Percentiles rank a stretch among this genome's conserved stretches.
These are phyloP conservation scores for Nyctereutes procyonoides DNA, from an alignment of 2,113 vertebrate genomes.

Conservation along the genomic window DNA sequence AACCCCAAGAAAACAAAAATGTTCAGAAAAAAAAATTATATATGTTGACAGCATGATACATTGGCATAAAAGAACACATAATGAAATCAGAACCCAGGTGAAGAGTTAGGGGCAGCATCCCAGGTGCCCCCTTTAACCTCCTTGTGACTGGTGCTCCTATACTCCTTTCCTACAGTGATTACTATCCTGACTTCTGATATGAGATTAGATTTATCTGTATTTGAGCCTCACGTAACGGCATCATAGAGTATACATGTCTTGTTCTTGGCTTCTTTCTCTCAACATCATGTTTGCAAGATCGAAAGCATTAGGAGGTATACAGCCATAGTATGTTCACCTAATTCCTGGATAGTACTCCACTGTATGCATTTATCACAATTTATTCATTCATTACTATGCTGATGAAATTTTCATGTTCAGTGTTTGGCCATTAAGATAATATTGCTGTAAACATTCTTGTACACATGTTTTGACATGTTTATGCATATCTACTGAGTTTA, in stretches of 20 bases:
- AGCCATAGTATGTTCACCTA: not conserved
- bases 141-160: too few species aligned
- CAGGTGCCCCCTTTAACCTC: too few species aligned
- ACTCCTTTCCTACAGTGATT: not conserved
- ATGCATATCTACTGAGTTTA: not conserved
- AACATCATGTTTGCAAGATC: not conserved
- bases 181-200: not conserved
- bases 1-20: not conserved
- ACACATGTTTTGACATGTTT: not conserved
- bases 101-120: not conserved
- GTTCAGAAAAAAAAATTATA: not conserved
- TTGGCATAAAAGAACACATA: not conserved
- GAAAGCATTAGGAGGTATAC: not conserved
- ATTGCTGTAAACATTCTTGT: not conserved
- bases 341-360: not conserved
- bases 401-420: not conserved
- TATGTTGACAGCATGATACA: not conserved
- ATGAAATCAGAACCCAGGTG: not conserved
- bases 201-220: not conserved
- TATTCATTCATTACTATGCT: not conserved
- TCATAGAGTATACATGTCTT: not conserved
- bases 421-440: not conserved
- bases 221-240: not conserved
- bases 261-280: not conserved
- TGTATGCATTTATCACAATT: not conserved